These are phyloP conservation scores for Nyctereutes procyonoides DNA, from an alignment of 2,113 vertebrate genomes.

Conservation along the genomic window DNA sequence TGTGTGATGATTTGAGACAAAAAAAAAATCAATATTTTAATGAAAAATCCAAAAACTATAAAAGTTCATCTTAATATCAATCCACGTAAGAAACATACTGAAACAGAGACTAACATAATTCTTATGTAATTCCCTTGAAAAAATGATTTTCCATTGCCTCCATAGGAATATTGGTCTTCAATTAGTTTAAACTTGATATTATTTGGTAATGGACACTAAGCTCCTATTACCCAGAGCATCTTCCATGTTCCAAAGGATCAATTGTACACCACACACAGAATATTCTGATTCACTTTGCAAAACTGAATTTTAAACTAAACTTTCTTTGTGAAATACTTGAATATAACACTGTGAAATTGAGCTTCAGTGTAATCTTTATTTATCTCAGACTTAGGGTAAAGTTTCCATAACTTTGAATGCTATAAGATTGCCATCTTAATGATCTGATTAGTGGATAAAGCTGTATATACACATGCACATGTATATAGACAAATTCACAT, in stretches of 20 bases:
- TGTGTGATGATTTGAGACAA: not conserved
- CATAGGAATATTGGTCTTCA: not conserved
- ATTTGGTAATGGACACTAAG: not conserved
- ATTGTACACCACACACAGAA: not conserved
- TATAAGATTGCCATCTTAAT: not conserved
- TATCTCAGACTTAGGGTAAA: not conserved
- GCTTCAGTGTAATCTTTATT: not conserved
- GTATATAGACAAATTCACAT: not conserved
- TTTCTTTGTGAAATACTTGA: not conserved
- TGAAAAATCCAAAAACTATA: not conserved
- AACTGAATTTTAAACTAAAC: not conserved
- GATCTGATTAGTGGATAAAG: not conserved
- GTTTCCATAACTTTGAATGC: not conserved
- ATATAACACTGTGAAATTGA: not conserved
- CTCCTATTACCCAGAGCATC: not conserved
- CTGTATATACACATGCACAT: rapidly evolving
- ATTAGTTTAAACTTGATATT: not conserved
- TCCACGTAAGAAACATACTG: not conserved
- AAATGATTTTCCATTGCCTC: not conserved
- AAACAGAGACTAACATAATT: not conserved
- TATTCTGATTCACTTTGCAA: not conserved
- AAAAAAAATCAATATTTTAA: not conserved
- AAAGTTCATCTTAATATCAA: not conserved
- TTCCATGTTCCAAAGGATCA: not conserved
- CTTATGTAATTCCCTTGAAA: not conserved